Evolutionary conservation across 2,797 vertebrate species (phyloP).

Genomic region (Eremophila alpestris): DNA sequence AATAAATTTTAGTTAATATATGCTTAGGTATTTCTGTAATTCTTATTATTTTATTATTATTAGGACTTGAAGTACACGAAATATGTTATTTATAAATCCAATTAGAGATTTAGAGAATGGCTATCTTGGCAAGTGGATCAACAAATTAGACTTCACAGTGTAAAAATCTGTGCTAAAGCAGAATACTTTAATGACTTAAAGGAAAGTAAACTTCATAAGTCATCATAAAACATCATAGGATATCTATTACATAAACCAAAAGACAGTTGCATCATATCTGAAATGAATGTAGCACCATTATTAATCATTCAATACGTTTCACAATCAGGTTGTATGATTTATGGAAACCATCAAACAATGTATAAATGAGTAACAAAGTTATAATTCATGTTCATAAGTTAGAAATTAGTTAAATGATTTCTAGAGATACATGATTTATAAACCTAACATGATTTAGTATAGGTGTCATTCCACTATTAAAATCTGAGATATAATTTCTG

Average conservation of each 20-base stretch:
- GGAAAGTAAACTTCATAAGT: neutral
- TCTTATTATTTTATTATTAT: neutral
- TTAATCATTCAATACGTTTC: neutral
- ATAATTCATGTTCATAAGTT: slow-evolving; percentile 26
- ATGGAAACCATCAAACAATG: slow-evolving; percentile 15
- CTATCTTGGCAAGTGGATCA: neutral
- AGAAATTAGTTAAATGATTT: slow-evolving; percentile 8
- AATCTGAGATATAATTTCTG: neutral
- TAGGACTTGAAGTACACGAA: neutral
- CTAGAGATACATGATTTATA: slow-evolving; percentile 23
- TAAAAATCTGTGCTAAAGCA: neutral
- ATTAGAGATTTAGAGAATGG: neutral
- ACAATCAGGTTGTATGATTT: slow-evolving; percentile 9
- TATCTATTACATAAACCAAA: slow-evolving; percentile 1
- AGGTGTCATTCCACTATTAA: neutral
- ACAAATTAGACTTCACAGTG: neutral
- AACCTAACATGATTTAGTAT: neutral
- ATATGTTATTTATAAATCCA: neutral
- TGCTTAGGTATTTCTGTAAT: neutral
- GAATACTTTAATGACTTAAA: neutral
- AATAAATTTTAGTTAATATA: neutral
- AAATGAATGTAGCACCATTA: neutral
- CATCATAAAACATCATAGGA: neutral
- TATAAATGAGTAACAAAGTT: slow-evolving; percentile 12
- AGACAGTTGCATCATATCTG: neutral